Base-by-base conservation (phyloP, 2,113 vertebrate species). In the Nipponia nippon region DNA sequence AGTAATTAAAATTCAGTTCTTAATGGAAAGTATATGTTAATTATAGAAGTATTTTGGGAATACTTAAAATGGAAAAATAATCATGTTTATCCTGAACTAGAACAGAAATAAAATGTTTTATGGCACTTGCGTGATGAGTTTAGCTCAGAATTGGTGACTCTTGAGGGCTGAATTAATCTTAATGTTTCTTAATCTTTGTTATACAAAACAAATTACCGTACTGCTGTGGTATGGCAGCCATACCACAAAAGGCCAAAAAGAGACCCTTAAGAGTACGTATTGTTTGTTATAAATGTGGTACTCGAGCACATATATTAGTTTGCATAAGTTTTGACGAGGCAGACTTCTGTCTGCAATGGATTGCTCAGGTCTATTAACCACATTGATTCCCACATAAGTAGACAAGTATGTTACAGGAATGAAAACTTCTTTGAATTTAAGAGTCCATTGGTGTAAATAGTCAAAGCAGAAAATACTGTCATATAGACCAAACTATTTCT, bases 11-110 rank as follows among this genome's bases (percentile, higher is more conserved):
- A 95, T 84, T 71, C 27, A 16, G 44, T 87, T 83, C 59, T 87
- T 78, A 75, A 93, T 93, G 90, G 94, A 91, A 93, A 87, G 42
- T 71, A 84, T 77, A 84, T 94, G 46, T 82, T 95, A 95, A 96
- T 96, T 95, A 89, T 42, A 61, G 52, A 93, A 55, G 13, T 89
- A 89, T 75, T 81, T 55, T 30, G 92, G 87, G 94, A 87, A 89
- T 95, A 89, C 34, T 81, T 82, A 52, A 90, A 93, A 92, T 93
- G 79, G 40, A 78, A 63, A 87, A 94, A 47, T 81, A 92, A 87
- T 87, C 38, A 15, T 81, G 76, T 78, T 92, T 92, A 56, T 94
- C 71, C 40, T 50, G 79, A 76, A 30, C 42, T 69, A n/a, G 44
- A 72, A n/a, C 61, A 32, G 56, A 65, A 70, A 16, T 56, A 6